Base-by-base conservation (phyloP, 35 echinoderm and acorn worm genomes). In the Strongylocentrotus purpuratus region DNA sequence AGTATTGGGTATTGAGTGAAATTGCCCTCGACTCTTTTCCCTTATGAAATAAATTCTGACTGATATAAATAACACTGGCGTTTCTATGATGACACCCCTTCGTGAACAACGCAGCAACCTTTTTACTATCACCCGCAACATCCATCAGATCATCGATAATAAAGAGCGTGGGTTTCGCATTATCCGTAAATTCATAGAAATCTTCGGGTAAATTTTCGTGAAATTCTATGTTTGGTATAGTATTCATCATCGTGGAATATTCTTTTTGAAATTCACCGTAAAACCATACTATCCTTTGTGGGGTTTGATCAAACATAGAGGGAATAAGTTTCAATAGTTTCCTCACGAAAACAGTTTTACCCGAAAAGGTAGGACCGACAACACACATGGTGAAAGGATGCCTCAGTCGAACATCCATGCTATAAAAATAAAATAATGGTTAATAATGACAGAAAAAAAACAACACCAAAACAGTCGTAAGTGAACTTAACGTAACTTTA, bases 41-140 rank as follows among this genome's bases (percentile, higher is more conserved):
- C 55, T 96, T 94, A 31, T 95, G 92, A 95, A 96, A 97, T 71
- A 97, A 55, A 86, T 97, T 97, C 90, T 96, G 97, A 2, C 65
- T 87, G 18, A 97, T 92, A 11, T 95, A 86, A 25, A 98, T 95
- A 35, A 98, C 95, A 0, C 88, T 95, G 31, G 91, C 92, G 89
- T 96, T 97, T 45, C 94, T 70, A 46, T 97, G 97, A 86, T 97
- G 95, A 86, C 87, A 96, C 33, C 95, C 95, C 70, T 96, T 95
- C 1, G 94, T 97, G 94, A 97, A 97, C 7, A 97, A 50, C 88
- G 95, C 55, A 45, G 94, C 55, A 4, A 93, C 31, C 94, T 47
- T 95, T 31, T 85, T 85, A 90, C 95, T 94, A n/a, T 90, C 59
- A 33, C 48, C 94, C 47, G 59, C 87, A 91, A 71, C 94, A 60